Base-by-base conservation (phyloP, 2,888 invertebrate species). In the Dioctria linearis region DNA sequence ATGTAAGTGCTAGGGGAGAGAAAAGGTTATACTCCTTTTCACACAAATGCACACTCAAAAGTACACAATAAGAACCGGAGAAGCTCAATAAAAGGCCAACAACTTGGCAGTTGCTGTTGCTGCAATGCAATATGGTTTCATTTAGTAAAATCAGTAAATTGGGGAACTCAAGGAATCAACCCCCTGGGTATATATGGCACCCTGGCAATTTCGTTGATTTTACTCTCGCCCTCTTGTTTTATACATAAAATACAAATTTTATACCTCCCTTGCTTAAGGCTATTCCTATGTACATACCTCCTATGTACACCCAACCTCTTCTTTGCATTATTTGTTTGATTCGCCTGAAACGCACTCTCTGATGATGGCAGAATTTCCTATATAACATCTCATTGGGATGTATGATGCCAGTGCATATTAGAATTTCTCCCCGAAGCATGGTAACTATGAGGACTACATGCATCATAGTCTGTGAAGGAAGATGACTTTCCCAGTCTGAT, bases 131-230 rank as follows among this genome's bases (percentile, higher is more conserved):
- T 76, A 76, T 76, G 76, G 76, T 76, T 63, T 49, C 76, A 76
- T 76, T 76, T 76, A 76, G 76, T 61, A 63, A 76, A 76, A 76
- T 76, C 66, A 66, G 78, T 78, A 78, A 78, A 78, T 78, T 78
- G 66, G 66, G 78, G 66, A 78, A 78, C 66, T 66, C 78, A 65
- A 65, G 65, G 66, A 78, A 78, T 78, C 54, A 78, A 25, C 66
- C 78, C 78, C 49, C 13, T 37, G 66, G 78, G 66, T 49, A 39
- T 25, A 1, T 63, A 76, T 63, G 63, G 63, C 76, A 76, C 76
- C 63, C 76, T 57, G 39, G 49, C 63, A 63, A 25, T 25, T 25
- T 25, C 25, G 61, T 63, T 76, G 63, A 76, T 61, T 76, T 76
- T 46, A 39, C 51, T 73, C 73, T 25, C 25, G 13, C 57, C 42